Evolutionary conservation across 2,888 invertebrate species (phyloP), one percentile per base, ranked within the genome.

Genomic region (Tenthredo scrophulariae): DNA sequence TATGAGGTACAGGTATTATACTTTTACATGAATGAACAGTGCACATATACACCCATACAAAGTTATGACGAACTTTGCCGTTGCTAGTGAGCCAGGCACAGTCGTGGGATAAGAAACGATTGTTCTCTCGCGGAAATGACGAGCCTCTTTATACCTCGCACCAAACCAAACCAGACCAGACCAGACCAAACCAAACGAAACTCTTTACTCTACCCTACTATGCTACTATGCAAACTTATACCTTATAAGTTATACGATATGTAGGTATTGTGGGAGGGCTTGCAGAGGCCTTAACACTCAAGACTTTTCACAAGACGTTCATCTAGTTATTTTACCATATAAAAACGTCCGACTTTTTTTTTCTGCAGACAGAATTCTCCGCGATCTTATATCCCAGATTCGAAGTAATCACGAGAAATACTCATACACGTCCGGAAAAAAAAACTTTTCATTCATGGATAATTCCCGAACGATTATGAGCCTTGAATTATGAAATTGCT

Each of bases 21-120:
- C 67, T 22, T 26, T 37, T 9, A 37, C 70, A 29, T 29, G 70
- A 70, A 77, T 46, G 46, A 18, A 46, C 10, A 33, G 22, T 43
- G 18, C 29, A 77, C 77, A 26, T 62, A 26, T 26, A 62, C 62
- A 13, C 26, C 5, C 26, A 26, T 62, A 62, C 7, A 0, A 2
- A 67, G 33, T 6, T 40, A 33, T 22, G 29, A 75, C 37, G 75
- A 46, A 75, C 74, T 40, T 26, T 26, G 74, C 74, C 18, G 43
- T 15, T 29, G 65, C 18, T 18, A 5, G 75, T 29, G 10, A 43
- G 40, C 18, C 75, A 18, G 43, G n/a, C 75, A 50, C 18, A 43
- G 50, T 77, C 54, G 79, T 50, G 62, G 54, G 62, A 79, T n/a
- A 74, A 74, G 43, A 74, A 74, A n/a, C 72, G 22, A 74, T 74